Base-by-base conservation (phyloP, 1,140 invertebrate species). In the Mamestra configurata region DNA sequence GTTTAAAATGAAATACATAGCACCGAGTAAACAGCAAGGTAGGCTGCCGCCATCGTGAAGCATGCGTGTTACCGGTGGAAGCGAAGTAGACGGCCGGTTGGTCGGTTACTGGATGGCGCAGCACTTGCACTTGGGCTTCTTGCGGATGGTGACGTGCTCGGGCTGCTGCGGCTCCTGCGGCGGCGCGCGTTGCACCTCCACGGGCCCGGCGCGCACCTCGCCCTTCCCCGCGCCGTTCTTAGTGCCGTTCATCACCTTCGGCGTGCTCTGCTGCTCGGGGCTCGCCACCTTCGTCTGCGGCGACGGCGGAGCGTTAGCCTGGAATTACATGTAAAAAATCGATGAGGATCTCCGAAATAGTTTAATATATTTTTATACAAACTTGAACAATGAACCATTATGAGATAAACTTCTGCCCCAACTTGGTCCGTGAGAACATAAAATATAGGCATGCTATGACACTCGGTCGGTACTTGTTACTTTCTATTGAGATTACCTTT, bases 51-150 rank as follows among this genome's bases (percentile, higher is more conserved):
- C 80, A 79, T 83, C 20, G 35, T 53, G 68, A 90, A 89, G 88
- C 88, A 83, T 83, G 87, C 82, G 86, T 88, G 88, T 91, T 89
- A 89, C 89, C 81, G 87, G 87, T 87, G 83, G 71, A 81, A 78
- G 77, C 40, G 49, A 24, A n/a, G 59, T 24, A 64, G 20, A 40
- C 15, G 37, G 31, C 24, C 10, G 55, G 46, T n/a, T 18, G 49
- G 49, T 37, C 35, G 37, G 59, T 96, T 98, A 98, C 96, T 98
- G 98, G 89, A 98, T 96, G 81, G 98, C 97, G 95, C 98, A 98
- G 96, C 98, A 98, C 93, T 97, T 97, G 96, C 98, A 98, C 95
- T 98, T 98, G 92, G 97, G 97, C 95, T 98, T 98, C 96, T 98
- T 98, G 95, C 98, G 98, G 85, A 98, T 96, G 86, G 97, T 97